Base-by-base conservation (phyloP, 2,888 invertebrate species). In the Ctenicera cuprea region DNA sequence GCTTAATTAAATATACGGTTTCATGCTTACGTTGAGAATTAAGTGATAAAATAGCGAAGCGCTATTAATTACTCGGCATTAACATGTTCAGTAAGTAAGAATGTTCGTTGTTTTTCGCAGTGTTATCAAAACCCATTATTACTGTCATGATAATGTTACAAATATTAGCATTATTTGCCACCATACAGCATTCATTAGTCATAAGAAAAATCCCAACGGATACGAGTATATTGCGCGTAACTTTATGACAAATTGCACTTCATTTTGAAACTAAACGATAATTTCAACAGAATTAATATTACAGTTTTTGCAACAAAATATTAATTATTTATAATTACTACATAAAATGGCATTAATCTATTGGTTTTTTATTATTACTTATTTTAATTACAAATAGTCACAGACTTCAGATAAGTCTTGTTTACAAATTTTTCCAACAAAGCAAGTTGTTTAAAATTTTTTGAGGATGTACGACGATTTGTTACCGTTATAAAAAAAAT, bases 111-210 rank as follows among this genome's bases (percentile, higher is more conserved):
- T 26, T 50, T 50, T 20, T 14, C 37, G 9, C 57, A 12, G 12
- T 20, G 37, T 20, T 59, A 59, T 59, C 59, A 20, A 11, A 38
- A n/a, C 59, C 8, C 38, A 38, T 38, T 59, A 38, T 59, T 59
- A 9, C 59, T 41, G 59, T 41, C 54, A 38, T 11, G 59, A 59
- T 59, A 33, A n/a, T 38, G 16, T 20, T 38, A 59, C 20, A 38
- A 59, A 59, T 38, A 59, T 59, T 59, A 20, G 16, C 57, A 57
- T 33, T 20, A 38, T 14, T 33, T 38, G 33, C 22, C 11, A 20
- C 22, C 5, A 16, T 26, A 26, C 30, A 57, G 18, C 37, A 3
- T 33, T 57, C 12, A 59, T 59, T 59, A 59, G 37, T 38, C 20
- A 59, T 22, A 14, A 26, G 22, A 52, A 26, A 22, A 52, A 26